Evolutionary conservation across 1,140 invertebrate genomes (phyloP), one percentile per base, ranked within the genome.

Genomic region (Pseudomyrmex dendroicus): DNA sequence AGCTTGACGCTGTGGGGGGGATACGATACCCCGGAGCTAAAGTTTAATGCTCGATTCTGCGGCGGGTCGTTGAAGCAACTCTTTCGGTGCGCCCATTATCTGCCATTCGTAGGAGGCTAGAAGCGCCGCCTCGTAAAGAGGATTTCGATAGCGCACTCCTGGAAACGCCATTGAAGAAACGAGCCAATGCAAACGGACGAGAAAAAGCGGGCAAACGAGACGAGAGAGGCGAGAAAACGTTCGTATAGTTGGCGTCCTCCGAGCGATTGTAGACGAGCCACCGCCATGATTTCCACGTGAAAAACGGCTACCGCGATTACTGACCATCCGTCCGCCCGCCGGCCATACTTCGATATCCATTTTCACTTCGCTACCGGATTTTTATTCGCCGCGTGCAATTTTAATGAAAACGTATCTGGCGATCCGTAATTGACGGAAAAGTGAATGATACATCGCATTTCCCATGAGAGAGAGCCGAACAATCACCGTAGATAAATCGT

Each of bases 301-400:
- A 80, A 80, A 80, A 80, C 66, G 35, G 54, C 44, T 48, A 17
- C 54, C 44, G 66, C 76, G 76, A 61, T 80, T 72, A 80, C 66
- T 72, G 76, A 80, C 66, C 54, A 56, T 35, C 35, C 35, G 35
- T 35, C 50, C 72, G 76, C 76, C 66, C 76, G 54, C 57, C 66
- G 66, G 76, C 22, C 66, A 57, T 80, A 80, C 54, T 80, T 80
- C 76, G 44, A 80, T 80, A 80, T 80, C 76, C 76, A 80, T 80
- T 80, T 80, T 70, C 66, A 50, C 66, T 70, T 80, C 54, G 44
- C 20, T 44, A 56, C 44, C 48, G 46, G 54, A 80, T 50, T 80
- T 80, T 80, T 80, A 78, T 80, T 72, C 54, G 54, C 46, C 64
- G 17, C 68, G 44, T 61, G 76, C 76, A 70, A 68, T 72, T 80